Evolutionary conservation across 2,888 invertebrate species (phyloP).

Genomic region (Agrochola circellaris): DNA sequence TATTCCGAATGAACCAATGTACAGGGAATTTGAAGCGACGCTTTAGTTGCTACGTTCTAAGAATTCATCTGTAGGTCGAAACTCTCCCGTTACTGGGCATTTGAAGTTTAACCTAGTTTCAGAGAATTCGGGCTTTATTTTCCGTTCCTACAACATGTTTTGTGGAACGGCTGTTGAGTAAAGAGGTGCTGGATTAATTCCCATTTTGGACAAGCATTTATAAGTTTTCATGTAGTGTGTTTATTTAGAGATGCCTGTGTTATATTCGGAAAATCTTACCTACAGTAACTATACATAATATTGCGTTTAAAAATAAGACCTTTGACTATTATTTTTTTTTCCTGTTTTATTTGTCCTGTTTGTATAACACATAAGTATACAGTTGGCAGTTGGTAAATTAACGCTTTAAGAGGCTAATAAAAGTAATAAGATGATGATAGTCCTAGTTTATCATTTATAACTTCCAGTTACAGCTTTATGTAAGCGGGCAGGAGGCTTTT

Average conservation of each 20-base stretch:
- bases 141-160: not conserved
- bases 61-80: slow-evolving; percentile 24
- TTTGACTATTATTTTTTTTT: not conserved
- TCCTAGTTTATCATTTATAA: too few relatives aligned
- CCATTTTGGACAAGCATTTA: not conserved
- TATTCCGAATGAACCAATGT: slow-evolving; percentile 13
- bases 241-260: not conserved
- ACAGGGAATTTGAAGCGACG: slow-evolving; percentile 22
- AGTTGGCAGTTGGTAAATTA: not conserved
- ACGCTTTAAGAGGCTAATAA: too few relatives aligned
- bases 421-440: not conserved
- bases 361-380: not conserved
- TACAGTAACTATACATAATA: not conserved
- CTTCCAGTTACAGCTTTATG: too few relatives aligned
- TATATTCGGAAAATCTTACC: not conserved
- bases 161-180: not conserved
- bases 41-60: slow-evolving; percentile 23
- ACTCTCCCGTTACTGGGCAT: slow-evolving; percentile 8
- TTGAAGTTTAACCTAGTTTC: slow-evolving; percentile 30
- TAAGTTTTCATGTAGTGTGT: not conserved
- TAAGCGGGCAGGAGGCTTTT: too few relatives aligned
- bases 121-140: slow-evolving; percentile 14
- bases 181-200: not conserved
- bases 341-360: not conserved
- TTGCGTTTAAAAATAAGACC: not conserved